Evolutionary conservation across 2,888 invertebrate species (phyloP).

Genomic region (Bruchidius siliquastri): DNA sequence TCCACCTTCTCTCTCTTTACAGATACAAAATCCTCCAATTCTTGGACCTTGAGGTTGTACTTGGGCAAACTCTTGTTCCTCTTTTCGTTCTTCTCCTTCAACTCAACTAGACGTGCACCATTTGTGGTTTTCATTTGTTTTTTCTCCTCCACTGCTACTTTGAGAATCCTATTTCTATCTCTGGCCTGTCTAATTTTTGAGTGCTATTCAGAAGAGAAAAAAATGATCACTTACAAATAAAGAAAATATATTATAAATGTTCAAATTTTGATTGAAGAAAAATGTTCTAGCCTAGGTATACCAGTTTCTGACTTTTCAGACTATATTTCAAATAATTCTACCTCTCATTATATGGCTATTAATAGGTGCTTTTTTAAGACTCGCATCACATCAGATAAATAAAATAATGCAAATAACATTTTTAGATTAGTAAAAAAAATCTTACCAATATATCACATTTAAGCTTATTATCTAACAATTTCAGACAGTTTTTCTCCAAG

Average conservation of each 20-base stretch:
- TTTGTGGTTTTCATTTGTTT: conserved; percentile 43
- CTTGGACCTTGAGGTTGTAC: conserved; percentile 60
- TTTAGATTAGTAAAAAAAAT: too few relatives aligned
- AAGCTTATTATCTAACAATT: conserved; percentile 49
- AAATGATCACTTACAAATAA: neutral
- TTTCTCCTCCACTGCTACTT: conserved; percentile 54
- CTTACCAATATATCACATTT: conserved; percentile 45
- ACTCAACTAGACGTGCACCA: conserved; percentile 37
- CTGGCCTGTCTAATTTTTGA: conserved; percentile 58
- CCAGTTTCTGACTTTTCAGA: too few relatives aligned
- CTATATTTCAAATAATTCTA: too few relatives aligned
- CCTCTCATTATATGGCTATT: too few relatives aligned
- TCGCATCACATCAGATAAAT: too few relatives aligned
- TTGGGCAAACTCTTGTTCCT: conserved; percentile 54
- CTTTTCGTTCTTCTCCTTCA: conserved; percentile 42
- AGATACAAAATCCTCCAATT: conserved; percentile 54
- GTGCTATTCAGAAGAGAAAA: conserved; percentile 45
- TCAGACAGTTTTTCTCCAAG: conserved; percentile 54
- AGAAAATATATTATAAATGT: too few relatives aligned
- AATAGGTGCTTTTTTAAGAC: too few relatives aligned
- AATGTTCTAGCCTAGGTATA: too few relatives aligned
- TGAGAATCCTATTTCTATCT: conserved; percentile 55
- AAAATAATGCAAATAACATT: too few relatives aligned
- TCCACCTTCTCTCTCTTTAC: conserved; percentile 52
- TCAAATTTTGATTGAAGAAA: too few relatives aligned